phyloP scores from a whole-genome alignment of 2,113 vertebrate genomes.

The Ceratotherium simum region DNA sequence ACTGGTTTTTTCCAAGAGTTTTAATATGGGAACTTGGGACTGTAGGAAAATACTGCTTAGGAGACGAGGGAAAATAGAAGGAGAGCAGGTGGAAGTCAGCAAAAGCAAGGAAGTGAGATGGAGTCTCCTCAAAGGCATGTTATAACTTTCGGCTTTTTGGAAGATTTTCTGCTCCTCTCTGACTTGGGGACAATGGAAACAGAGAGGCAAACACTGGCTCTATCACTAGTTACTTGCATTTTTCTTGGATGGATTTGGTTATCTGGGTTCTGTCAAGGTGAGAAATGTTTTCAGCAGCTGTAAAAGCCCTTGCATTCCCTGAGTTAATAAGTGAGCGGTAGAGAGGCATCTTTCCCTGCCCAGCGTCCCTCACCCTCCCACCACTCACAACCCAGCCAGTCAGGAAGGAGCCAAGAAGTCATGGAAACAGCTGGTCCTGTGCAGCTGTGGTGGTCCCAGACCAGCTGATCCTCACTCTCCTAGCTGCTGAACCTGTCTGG shows the following conservation, averaged over 20 bases:
- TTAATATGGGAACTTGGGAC: background rate
- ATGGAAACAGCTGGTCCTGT: slow-evolving; percentile 32
- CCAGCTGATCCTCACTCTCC: background rate
- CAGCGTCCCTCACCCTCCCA: fast-evolving
- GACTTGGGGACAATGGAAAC: background rate
- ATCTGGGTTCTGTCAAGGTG: slow-evolving; percentile 24
- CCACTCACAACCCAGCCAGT: background rate
- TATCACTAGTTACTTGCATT: background rate
- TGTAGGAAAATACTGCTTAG: background rate
- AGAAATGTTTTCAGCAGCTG: slow-evolving; percentile 14
- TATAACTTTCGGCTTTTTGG: background rate
- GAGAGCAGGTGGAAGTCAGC: background rate
- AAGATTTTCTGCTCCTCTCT: background rate
- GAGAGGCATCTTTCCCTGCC: background rate
- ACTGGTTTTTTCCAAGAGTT: background rate
- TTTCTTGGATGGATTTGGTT: background rate
- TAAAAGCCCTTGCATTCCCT: background rate
- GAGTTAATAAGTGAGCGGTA: background rate
- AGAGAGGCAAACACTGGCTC: background rate
- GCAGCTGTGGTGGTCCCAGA: background rate
- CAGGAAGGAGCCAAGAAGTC: slow-evolving; percentile 31
- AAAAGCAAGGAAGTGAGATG: background rate
- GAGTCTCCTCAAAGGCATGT: fast-evolving
- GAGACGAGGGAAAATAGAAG: background rate
- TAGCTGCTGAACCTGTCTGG: background rate